A percentile compares a stretch with the other conserved stretches of the same genome.
phyloP scores from a whole-genome alignment of 1,140 invertebrate species.

The Drosophila asahinai region DNA sequence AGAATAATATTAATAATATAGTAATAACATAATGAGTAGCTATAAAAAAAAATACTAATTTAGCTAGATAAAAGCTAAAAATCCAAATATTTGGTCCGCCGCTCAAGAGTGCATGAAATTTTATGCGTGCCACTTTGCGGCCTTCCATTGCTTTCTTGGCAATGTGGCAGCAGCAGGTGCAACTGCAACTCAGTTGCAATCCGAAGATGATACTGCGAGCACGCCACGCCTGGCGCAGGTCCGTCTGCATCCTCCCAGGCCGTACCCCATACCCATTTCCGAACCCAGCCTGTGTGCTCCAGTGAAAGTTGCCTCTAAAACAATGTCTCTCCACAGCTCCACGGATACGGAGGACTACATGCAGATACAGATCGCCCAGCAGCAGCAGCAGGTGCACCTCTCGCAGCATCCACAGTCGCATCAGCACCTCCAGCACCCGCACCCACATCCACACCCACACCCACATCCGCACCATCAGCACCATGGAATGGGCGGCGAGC shows the following conservation, averaged over 20 bases:
- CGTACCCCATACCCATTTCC: neutral
- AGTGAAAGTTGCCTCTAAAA: constrained; percentile 29
- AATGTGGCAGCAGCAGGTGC: constrained; percentile 18
- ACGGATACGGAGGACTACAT: constrained; percentile 85
- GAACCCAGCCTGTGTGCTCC: neutral
- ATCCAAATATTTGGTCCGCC: constrained; percentile 15
- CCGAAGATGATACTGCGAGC: constrained; percentile 80
- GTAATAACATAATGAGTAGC: too few relatives aligned
- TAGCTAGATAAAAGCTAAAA: neutral
- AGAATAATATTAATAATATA: neutral
- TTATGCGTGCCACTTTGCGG: constrained; percentile 78
- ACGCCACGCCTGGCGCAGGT: constrained; percentile 81
- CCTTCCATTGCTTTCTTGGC: constrained; percentile 31
- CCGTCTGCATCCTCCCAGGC: constrained; percentile 13
- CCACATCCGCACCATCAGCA: constrained; percentile 51
- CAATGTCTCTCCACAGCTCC: constrained; percentile 57
- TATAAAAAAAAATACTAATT: neutral
- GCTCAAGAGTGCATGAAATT: constrained; percentile 82
- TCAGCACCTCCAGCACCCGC: constrained; percentile 71
- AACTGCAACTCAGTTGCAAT: constrained; percentile 67
- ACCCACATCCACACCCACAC: constrained; percentile 11
- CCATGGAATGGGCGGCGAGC: constrained; percentile 56
- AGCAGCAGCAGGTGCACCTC: constrained; percentile 67
- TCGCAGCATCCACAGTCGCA: constrained; percentile 75
- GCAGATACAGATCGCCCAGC: constrained; percentile 81